Evolutionary conservation across 2,797 vertebrate genomes (phyloP).

Genomic region (Tenualosa ilisha): DNA sequence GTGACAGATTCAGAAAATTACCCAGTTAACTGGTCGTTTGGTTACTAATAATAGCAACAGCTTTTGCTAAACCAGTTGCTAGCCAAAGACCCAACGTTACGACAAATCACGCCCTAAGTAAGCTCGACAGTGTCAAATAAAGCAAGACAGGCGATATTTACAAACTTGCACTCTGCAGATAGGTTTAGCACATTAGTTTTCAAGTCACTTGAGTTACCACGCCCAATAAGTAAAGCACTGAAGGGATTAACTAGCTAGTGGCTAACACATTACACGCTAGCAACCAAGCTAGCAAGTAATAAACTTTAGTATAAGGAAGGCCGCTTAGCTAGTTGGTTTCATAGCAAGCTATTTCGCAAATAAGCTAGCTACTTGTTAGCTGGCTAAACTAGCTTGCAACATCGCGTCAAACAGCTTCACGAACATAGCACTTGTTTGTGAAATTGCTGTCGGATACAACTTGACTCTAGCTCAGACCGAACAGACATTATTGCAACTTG

Average conservation of each 20-base stretch:
- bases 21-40: slow-evolving; percentile 8
- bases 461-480: neutral
- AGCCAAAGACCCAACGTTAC: neutral
- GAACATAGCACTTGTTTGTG: neutral
- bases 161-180: neutral
- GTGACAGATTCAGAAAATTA: neutral
- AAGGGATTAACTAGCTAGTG: neutral
- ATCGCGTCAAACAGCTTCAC: neutral
- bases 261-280: slow-evolving; percentile 23
- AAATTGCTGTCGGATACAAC: neutral
- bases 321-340: slow-evolving; percentile 1
- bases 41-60: slow-evolving; percentile 20
- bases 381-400: slow-evolving; percentile 15
- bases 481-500: neutral
- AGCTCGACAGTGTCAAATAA: neutral
- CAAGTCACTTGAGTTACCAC: neutral
- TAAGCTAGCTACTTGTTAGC: slow-evolving; percentile 14
- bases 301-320: slow-evolving; percentile 13
- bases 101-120: slow-evolving; percentile 5
- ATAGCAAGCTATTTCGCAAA: neutral
- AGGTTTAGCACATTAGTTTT: neutral
- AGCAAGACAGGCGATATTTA: neutral
- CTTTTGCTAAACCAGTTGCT: slow-evolving; percentile 18
- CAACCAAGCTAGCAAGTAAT: neutral
- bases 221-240: slow-evolving; percentile 1